Evolutionary conservation across 2,888 invertebrate genomes (phyloP).

Genomic region (Ichneumon xanthorius): DNA sequence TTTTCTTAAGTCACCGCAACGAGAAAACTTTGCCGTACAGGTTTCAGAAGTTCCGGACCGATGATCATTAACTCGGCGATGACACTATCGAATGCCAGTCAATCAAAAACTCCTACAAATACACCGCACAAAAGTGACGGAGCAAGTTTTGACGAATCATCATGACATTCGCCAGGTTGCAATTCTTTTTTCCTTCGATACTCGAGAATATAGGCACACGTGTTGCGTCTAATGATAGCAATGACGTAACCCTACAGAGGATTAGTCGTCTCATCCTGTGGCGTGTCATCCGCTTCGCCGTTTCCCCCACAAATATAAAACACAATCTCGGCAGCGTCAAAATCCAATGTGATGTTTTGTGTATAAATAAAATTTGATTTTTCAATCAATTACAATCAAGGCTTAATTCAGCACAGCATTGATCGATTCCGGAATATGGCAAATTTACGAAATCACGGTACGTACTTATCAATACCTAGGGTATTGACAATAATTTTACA

Average conservation of each 20-base stretch:
- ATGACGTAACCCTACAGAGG: neutral
- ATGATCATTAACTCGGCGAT: neutral
- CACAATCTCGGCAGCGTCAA: constrained; percentile 5
- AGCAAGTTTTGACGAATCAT: neutral
- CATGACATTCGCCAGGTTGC: neutral
- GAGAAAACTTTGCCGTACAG: neutral
- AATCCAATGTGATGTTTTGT: constrained; percentile 22
- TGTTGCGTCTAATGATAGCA: neutral
- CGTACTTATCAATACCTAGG: constrained; percentile 14
- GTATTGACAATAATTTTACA: neutral
- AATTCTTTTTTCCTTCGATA: neutral
- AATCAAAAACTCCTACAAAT: neutral
- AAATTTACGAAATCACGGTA: constrained; percentile 41
- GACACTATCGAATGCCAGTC: neutral
- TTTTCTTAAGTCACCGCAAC: neutral
- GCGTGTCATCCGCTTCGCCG: neutral
- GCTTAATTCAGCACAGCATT: neutral
- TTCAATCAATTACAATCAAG: neutral
- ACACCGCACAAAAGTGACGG: neutral
- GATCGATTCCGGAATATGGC: constrained; percentile 39
- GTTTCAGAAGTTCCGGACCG: neutral
- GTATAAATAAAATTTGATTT: neutral
- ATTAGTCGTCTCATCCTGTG: neutral
- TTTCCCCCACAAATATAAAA: constrained; percentile 6
- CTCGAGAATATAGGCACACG: constrained; percentile 25